Evolutionary conservation across 2,888 invertebrate species (phyloP).

Genomic region (Macrosiphum euphorbiae): DNA sequence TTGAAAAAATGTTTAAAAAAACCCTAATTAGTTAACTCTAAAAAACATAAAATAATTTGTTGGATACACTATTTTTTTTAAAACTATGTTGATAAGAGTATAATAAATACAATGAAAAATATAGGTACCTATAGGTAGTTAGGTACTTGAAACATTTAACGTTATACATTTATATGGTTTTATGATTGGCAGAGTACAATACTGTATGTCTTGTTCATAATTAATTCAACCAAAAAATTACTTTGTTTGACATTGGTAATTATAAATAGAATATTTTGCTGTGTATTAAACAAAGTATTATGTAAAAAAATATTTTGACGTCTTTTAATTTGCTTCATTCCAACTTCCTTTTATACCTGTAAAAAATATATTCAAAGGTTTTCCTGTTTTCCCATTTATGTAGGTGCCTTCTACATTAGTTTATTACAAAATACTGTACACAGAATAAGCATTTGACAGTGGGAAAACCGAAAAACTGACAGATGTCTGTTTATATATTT

Average conservation of each 20-base stretch:
- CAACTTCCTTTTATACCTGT: neutral
- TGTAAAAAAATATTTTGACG: neutral
- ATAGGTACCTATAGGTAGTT: neutral
- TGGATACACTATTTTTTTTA: neutral
- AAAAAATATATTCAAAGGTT: neutral
- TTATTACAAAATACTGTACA: conserved; percentile 4
- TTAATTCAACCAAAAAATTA: neutral
- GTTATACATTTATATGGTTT: neutral
- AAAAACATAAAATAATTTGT: neutral
- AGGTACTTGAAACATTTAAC: neutral
- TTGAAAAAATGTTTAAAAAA: neutral
- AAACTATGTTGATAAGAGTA: neutral
- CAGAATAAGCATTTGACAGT: neutral
- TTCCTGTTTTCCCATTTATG: neutral
- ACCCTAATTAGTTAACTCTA: neutral
- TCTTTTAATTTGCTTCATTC: neutral
- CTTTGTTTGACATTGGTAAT: neutral
- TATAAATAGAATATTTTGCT: neutral
- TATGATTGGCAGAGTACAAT: neutral
- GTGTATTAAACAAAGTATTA: neutral
- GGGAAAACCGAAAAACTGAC: conserved; percentile 21
- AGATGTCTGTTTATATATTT: neutral
- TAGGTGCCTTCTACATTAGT: neutral
- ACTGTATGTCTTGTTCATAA: neutral
- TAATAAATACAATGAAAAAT: neutral